Base-by-base conservation (phyloP, 1,140 invertebrate species). In the Metaphire vulgaris region DNA sequence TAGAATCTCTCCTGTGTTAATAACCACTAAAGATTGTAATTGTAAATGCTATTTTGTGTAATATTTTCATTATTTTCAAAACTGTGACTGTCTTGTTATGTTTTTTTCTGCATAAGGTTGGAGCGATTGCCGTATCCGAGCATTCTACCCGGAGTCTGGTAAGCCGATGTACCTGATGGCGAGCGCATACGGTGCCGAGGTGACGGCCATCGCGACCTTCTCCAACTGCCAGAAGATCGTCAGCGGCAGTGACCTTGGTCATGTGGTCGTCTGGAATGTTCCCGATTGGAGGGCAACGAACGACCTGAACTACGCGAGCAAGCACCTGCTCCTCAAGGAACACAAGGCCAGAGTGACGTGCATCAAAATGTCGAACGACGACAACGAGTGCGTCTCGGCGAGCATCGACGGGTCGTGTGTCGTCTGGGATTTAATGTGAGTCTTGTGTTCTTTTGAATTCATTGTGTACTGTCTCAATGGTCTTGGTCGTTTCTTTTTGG, bases 381-480 rank as follows among this genome's bases (percentile, higher is more conserved):
- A 93, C 81, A 89, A 89, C 0, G 91, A 93, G 84, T 92, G 93
- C 0, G 91, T 94, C 0, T 94, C 93, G 80, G 92, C 93, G 0
- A 92, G 92, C 69, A 91, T 90, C 0, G 95, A 97, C 87, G 94
- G 95, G 28, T 92, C 92, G 2, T 94, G 92, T 80, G 93, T 97
- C 76, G 91, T 97, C 76, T 97, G 95, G 95, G 91, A 95, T 82
- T 88, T 95, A 1, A 86, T 79, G 87, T 87, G 80, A 83, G 85
- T 81, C 29, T 29, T n/a, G 32, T 30, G 12, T 26, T 29, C 26
- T 21, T 21, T 2, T 28, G 1, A n/a, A 65, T 65, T 14, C 1
- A 66, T 29, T 71, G 2, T 32, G 31, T 29, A 33, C 31, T 71
- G 28, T 29, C 31, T 71, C 6, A 33, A 30, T 71, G 2, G 69